Evolutionary conservation across 2,888 invertebrate genomes (phyloP), one percentile per base, ranked within the genome.

Genomic region (Diarsia mendica): DNA sequence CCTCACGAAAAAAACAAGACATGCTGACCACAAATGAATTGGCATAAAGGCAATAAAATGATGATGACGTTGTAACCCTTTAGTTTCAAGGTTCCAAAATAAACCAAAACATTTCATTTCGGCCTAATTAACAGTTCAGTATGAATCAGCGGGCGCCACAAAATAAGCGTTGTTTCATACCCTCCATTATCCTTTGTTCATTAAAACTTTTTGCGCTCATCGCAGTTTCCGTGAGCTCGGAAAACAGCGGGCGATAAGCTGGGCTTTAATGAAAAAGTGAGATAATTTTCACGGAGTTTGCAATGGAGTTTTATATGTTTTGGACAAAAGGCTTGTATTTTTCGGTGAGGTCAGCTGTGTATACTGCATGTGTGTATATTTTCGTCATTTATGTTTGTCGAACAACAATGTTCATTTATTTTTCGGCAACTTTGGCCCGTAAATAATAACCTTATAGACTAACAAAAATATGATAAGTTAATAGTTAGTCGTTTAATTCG

Each of bases 131-230:
- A 61, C 73, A 58, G 68, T 70, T 74, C 55, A 63, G 49, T 63
- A 68, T 77, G 72, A 89, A 80, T 82, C 81, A 82, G 79, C 81
- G 71, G 66, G 77, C 65, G 66, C 39, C 28, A 72, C 58, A 58
- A 72, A 76, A 77, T 73, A 80, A 75, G 67, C 80, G 68, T 79
- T 75, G 79, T 86, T 76, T 77, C 77, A 79, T 73, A 60, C 66
- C 75, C 18, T 20, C 82, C 80, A 84, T 85, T 89, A 88, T 83
- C 83, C 86, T 75, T 63, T 70, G 84, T 88, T 88, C 87, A 86
- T 87, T 86, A 88, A 85, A 88, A 88, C 80, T 89, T 88, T 89
- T 86, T 82, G 81, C 77, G 70, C 61, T 83, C 81, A 79, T 74
- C 61, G 77, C 73, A 80, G 73, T 82, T 78, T 67, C 70, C 61